Percentiles rank a stretch among this genome's conserved stretches.
Evolutionary conservation across 1,140 invertebrate genomes (phyloP).

Genomic region (Agraylea sexmaculata): DNA sequence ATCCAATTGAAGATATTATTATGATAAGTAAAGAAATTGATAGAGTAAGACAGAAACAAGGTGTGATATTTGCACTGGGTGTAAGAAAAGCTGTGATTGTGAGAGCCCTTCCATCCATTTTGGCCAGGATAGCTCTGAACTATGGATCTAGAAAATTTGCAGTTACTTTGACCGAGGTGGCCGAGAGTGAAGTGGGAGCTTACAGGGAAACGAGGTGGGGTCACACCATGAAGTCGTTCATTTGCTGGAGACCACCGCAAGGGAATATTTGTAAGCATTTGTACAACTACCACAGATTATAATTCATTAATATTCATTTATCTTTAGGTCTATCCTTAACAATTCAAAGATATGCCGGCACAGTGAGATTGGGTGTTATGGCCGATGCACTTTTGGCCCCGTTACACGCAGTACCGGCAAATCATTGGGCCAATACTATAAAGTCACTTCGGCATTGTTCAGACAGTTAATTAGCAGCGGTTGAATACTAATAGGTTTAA

Average conservation of each 20-base stretch:
- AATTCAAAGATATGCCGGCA: conserved; percentile 57
- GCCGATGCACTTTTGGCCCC: conserved; percentile 58
- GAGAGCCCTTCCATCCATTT: conserved; percentile 50
- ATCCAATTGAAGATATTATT: conserved; percentile 27
- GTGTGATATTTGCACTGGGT: conserved; percentile 54
- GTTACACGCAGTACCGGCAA: conserved; percentile 30
- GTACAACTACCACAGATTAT: conserved; percentile 1
- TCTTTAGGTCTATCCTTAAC: conserved; percentile 59
- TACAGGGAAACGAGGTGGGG: conserved; percentile 47
- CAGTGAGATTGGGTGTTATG: conserved; percentile 60
- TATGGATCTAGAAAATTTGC: conserved; percentile 59
- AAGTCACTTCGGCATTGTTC: too few species aligned
- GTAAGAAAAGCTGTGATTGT: conserved; percentile 56
- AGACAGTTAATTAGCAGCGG: too few species aligned
- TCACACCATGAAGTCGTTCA: conserved; percentile 49
- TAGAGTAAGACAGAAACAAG: conserved; percentile 48
- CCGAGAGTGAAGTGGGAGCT: conserved; percentile 33
- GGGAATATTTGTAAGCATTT: conserved; percentile 60
- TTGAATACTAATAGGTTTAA: too few species aligned
- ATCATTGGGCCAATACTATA: conserved; percentile 29
- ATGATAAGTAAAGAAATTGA: conserved; percentile 46
- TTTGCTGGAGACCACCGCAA: conserved; percentile 71
- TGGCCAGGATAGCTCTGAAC: conserved; percentile 55
- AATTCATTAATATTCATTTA: conserved; percentile 4
- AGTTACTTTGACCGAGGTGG: conserved; percentile 59